These are phyloP conservation scores for Allolobophora icterica DNA, from an alignment of 2,888 invertebrate genomes.

Conservation along the genomic window DNA sequence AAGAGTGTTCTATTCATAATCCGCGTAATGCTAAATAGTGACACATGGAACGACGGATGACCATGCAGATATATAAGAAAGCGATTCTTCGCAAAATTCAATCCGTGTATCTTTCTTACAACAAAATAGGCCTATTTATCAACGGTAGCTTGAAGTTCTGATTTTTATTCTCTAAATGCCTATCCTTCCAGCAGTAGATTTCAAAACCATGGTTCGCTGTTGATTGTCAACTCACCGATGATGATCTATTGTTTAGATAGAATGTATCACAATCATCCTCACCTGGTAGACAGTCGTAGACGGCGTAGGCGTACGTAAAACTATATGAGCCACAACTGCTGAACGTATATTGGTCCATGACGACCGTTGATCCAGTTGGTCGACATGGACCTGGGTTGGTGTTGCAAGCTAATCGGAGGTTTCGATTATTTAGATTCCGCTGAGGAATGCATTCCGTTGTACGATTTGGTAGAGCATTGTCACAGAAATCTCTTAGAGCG, in stretches of 20 bases:
- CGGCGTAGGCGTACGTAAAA: neutral
- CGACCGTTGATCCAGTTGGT: neutral
- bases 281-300: constrained; percentile 23
- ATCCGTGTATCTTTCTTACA: too few relatives aligned
- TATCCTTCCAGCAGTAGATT: neutral
- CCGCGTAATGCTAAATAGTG: too few relatives aligned
- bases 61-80: too few relatives aligned
- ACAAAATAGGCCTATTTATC: too few relatives aligned
- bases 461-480: neutral
- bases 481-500: neutral
- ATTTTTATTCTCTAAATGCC: too few relatives aligned
- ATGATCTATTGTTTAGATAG: neutral
- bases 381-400: neutral
- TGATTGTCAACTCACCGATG: neutral
- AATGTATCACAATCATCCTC: neutral
- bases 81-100: too few relatives aligned
- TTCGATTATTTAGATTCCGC: neutral
- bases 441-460: constrained; percentile 21
- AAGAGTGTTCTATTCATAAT: too few relatives aligned
- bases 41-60: too few relatives aligned
- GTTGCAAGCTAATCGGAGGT: constrained; percentile 3
- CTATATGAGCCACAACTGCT: neutral
- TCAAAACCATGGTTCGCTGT: neutral
- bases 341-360: neutral
- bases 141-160: too few relatives aligned